These are phyloP conservation scores for Amphiprion ocellaris DNA, from an alignment of 2,113 vertebrate genomes.

Conservation along the genomic window DNA sequence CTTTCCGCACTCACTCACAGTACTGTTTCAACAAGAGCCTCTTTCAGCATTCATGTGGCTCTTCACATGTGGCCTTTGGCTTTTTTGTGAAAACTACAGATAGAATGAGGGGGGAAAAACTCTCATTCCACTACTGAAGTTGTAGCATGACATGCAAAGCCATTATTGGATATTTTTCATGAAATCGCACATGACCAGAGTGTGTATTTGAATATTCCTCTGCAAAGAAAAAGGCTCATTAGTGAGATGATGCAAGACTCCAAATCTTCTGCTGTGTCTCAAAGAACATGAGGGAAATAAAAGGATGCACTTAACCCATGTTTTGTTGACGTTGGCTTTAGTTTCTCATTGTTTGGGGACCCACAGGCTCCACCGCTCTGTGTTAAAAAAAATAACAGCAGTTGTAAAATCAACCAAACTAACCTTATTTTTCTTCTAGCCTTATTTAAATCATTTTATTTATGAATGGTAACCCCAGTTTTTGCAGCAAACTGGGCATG, in stretches of 20 bases:
- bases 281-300: background rate
- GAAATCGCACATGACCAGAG: background rate
- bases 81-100: constrained; percentile 22
- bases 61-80: constrained; percentile 19
- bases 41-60: constrained; percentile 42
- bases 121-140: background rate
- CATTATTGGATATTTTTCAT: constrained; percentile 19
- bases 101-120: background rate
- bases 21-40: constrained; percentile 15
- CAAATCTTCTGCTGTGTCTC: background rate
- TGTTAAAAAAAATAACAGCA: background rate
- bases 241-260: constrained; percentile 1
- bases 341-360: background rate
- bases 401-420: background rate
- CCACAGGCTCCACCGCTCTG: background rate
- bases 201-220: constrained; percentile 12
- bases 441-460: background rate
- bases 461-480: background rate
- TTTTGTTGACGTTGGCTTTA: constrained; percentile 1
- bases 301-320: background rate
- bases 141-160: constrained; percentile 9
- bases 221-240: background rate
- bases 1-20: constrained; percentile 9
- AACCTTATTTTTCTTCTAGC: background rate
- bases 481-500: too few species aligned